Evolutionary conservation across 2,113 vertebrate genomes (phyloP).

Genomic region (Phyllopteryx taeniolatus): DNA sequence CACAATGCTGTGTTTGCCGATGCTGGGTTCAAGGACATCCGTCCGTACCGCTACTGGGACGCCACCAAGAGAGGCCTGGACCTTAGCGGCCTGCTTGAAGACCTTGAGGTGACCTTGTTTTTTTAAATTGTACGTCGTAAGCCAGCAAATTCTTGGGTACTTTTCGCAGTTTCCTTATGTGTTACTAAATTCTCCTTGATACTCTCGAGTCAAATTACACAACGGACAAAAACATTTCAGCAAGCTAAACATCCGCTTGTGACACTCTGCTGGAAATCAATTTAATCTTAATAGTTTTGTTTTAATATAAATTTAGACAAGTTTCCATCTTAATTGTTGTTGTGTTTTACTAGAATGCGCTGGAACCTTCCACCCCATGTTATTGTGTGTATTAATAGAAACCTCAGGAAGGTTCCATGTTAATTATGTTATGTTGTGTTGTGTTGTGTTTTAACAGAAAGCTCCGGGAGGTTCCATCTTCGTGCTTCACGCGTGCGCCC

Average conservation of each 20-base stretch:
- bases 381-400: neutral
- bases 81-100: constrained; percentile 79
- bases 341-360: no score
- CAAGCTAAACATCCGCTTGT: no score
- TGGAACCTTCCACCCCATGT: neutral
- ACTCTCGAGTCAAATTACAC: no score
- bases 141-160: no score
- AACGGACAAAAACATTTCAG: no score
- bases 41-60: constrained; percentile 88
- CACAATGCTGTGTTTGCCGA: constrained; percentile 89
- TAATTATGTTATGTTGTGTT: no score
- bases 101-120: constrained; percentile 78
- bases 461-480: constrained; percentile 87
- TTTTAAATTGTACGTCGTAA: neutral
- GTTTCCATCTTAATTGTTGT: neutral
- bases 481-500: constrained; percentile 88
- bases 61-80: constrained; percentile 82
- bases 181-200: no score
- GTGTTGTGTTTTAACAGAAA: constrained; percentile 60
- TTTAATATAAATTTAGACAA: no score
- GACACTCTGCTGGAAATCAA: no score
- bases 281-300: no score
- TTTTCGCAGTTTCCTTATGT: no score
- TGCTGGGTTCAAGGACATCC: constrained; percentile 92
- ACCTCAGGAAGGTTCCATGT: no score